Base-by-base conservation (phyloP, 1,140 invertebrate genomes). In the Frieseomelitta varia region DNA sequence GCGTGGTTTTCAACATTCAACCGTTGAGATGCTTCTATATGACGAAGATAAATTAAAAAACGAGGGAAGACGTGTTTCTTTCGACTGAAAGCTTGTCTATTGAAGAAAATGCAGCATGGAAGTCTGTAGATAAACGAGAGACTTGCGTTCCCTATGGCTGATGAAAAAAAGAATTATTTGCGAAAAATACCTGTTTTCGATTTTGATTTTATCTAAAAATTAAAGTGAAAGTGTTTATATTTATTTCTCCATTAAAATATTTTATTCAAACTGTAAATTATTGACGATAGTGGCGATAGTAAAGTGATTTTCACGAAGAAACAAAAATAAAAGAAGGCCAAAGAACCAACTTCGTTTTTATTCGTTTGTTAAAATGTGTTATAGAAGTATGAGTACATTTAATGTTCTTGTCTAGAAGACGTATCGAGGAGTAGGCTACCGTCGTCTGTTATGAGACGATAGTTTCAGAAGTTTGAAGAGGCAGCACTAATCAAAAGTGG, bases 401-500 rank as follows among this genome's bases (percentile, higher is more conserved):
- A 14, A 10, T 2, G 17, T 19, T 21, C 34, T 58, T 30, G 24
- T 61, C 39, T 14, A 6, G 11, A 53, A 51, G 19, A 39, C 19
- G 71, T 53, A 74, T 58, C 75, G 34, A 15, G 24, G 55, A 30
- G 67, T 6, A 0, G 4, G 27, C 21, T 14, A 53, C 55, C 24
- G 14, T 1, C 56, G 24, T 85, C 65, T 84, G 53, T 88, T 34
- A 80, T 65, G 67, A 73, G 53, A 72, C 27, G 80, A n/a, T 39
- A 67, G 27, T 85, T 88, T 73, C 27, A 15, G 67, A 83, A 39
- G 68, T 65, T 83, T 87, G 85, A 87, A 88, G 80, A 92, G 89
- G 81, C 78, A 88, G 77, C 78, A 83, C 85, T 84, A 89, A 90
- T 87, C 90, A 92, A 91, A 92, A 93, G 90, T 93, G 91, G 92